Percentiles rank a stretch among this genome's conserved stretches.
Evolutionary conservation across 2,888 invertebrate genomes (phyloP).

Genomic region (Andrena bucephala): DNA sequence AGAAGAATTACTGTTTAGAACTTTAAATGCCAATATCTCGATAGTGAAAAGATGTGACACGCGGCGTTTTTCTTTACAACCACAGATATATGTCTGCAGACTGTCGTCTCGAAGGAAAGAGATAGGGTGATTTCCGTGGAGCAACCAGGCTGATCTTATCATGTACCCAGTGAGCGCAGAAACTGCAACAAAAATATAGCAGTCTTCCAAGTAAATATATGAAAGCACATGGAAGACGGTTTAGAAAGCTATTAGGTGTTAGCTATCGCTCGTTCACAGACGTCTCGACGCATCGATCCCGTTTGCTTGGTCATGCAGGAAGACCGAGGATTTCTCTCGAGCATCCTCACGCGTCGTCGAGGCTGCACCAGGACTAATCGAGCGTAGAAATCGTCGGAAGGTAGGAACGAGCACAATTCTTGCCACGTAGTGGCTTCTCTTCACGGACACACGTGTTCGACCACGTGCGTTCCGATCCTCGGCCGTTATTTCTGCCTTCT

Average conservation of each 20-base stretch:
- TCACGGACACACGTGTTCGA: constrained; percentile 81
- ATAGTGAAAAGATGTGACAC: too few species aligned
- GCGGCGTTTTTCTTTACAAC: too few species aligned
- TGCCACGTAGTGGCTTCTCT: constrained; percentile 35
- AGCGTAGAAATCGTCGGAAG: constrained; percentile 56
- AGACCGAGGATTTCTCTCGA: constrained; percentile 13
- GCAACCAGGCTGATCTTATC: too few species aligned
- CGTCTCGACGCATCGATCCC: neutral
- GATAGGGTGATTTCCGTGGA: too few species aligned
- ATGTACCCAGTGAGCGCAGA: too few species aligned
- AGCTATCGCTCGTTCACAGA: neutral
- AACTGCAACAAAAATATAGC: too few species aligned
- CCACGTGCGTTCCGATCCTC: constrained; percentile 75
- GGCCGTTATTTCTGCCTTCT: constrained; percentile 67
- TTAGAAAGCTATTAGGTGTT: neutral
- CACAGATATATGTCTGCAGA: too few species aligned
- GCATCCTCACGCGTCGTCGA: constrained; percentile 22
- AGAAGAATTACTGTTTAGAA: too few species aligned
- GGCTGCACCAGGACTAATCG: constrained; percentile 57
- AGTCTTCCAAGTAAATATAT: too few species aligned
- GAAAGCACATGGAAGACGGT: too few species aligned
- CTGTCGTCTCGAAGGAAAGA: neutral
- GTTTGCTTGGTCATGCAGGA: constrained; percentile 7
- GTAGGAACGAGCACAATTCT: constrained; percentile 32
- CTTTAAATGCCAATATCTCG: too few species aligned